These are phyloP conservation scores for Semicossyphus pulcher DNA, from an alignment of 2,113 vertebrate genomes.

Conservation along the genomic window DNA sequence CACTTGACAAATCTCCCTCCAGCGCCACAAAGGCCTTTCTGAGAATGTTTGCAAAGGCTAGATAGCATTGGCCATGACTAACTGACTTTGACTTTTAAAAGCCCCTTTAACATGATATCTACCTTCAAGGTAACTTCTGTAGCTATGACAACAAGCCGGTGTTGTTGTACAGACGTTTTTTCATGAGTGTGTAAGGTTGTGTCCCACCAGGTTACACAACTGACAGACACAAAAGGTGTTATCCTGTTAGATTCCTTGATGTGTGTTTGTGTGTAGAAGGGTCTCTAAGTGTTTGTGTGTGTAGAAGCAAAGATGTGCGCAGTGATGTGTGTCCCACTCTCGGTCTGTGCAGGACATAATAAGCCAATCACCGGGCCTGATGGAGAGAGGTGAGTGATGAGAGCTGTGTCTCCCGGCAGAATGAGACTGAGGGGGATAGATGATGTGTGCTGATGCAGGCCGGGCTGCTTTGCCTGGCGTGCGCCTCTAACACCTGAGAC, in stretches of 20 bases:
- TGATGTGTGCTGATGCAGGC: conserved; percentile 65
- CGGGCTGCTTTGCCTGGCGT: conserved; percentile 42
- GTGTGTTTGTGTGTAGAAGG: conserved; percentile 11
- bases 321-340: conserved; percentile 66
- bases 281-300: conserved; percentile 12
- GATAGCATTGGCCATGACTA: too few relatives aligned
- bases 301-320: conserved; percentile 43
- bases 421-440: conserved; percentile 63
- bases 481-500: conserved; percentile 72
- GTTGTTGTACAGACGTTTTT: background rate
- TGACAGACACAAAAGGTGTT: conserved; percentile 33
- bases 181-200: conserved; percentile 15
- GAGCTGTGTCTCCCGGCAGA: conserved; percentile 56
- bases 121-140: background rate
- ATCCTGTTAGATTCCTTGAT: conserved; percentile 28
- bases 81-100: background rate
- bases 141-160: background rate
- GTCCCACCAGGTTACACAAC: conserved; percentile 17
- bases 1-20: background rate
- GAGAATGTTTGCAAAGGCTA: background rate
- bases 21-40: background rate
- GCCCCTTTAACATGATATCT: background rate
- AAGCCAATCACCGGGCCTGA: conserved; percentile 77
- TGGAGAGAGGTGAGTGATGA: conserved; percentile 74
- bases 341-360: conserved; percentile 73